A percentile compares a stretch with the other conserved stretches of the same genome.
Conservation (phyloP, 2,888 invertebrate genomes). For the Trissolcus japonicus region DNA sequence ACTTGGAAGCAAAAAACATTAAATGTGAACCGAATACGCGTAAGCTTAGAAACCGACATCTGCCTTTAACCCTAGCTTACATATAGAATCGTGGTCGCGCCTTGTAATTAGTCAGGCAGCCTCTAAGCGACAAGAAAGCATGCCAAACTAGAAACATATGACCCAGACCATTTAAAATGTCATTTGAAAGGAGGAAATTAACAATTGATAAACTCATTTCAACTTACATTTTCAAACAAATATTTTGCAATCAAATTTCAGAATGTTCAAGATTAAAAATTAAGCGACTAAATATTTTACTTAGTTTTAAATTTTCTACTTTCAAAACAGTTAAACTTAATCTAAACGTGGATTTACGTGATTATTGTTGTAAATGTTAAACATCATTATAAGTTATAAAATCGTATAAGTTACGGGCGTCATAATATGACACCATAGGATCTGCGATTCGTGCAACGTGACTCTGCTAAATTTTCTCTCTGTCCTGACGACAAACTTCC, state of each 20-base stretch:
- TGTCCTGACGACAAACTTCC: slow-evolving; percentile 58
- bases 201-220: too few relatives aligned
- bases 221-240: too few relatives aligned
- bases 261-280: too few relatives aligned
- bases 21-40: slow-evolving; percentile 59
- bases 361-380: slow-evolving; percentile 19
- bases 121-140: slow-evolving; percentile 54
- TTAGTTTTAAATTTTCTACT: too few relatives aligned
- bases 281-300: too few relatives aligned
- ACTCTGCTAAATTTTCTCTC: slow-evolving; percentile 54
- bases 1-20: slow-evolving; percentile 62
- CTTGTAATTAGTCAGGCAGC: slow-evolving; percentile 69
- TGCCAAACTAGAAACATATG: slow-evolving; percentile 55
- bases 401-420: slow-evolving; percentile 35
- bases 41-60: slow-evolving; percentile 69
- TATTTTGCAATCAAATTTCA: too few relatives aligned
- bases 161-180: neutral
- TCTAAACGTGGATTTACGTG: neutral
- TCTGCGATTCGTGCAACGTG: slow-evolving; percentile 49
- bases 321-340: too few relatives aligned
- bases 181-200: too few relatives aligned
- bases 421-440: slow-evolving; percentile 48
- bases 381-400: slow-evolving; percentile 24
- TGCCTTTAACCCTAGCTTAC: slow-evolving; percentile 66
- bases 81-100: slow-evolving; percentile 64